These are phyloP conservation scores for Ophraella communa DNA, from an alignment of 2,888 invertebrate species.

Conservation along the genomic window DNA sequence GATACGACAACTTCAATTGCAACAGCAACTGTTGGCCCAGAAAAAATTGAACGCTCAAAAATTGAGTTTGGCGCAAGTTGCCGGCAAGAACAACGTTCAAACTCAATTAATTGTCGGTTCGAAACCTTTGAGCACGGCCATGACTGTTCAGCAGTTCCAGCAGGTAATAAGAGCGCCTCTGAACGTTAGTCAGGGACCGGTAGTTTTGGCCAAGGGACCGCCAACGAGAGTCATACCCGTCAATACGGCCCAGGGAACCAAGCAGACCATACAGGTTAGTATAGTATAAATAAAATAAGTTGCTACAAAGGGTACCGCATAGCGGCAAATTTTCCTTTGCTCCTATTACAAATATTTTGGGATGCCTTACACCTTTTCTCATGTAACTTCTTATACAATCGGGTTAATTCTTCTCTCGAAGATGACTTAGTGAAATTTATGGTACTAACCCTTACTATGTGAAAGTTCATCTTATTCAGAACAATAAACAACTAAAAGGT, in stretches of 20 bases:
- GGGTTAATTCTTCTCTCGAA: too few species aligned
- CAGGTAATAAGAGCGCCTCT: constrained; percentile 66
- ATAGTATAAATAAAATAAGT: background rate
- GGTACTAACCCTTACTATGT: too few species aligned
- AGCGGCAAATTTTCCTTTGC: too few species aligned
- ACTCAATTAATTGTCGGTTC: constrained; percentile 73
- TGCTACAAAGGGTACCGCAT: too few species aligned
- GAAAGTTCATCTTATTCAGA: too few species aligned
- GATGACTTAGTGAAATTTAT: too few species aligned
- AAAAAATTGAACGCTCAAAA: constrained; percentile 66
- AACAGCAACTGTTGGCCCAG: constrained; percentile 66
- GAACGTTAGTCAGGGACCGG: constrained; percentile 64
- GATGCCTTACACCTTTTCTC: too few species aligned
- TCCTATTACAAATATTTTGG: too few species aligned
- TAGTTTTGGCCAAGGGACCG: constrained; percentile 68
- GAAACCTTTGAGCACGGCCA: constrained; percentile 67
- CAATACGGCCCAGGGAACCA: constrained; percentile 63
- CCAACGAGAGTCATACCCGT: constrained; percentile 70
- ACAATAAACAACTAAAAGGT: too few species aligned
- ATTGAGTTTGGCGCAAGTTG: constrained; percentile 65
- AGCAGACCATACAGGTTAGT: constrained; percentile 67
- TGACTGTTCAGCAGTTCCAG: constrained; percentile 78
- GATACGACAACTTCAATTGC: constrained; percentile 69
- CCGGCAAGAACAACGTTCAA: constrained; percentile 62
- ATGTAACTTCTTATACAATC: too few species aligned